Conservation (phyloP, 2,888 invertebrate species). For the Apamea monoglypha region DNA sequence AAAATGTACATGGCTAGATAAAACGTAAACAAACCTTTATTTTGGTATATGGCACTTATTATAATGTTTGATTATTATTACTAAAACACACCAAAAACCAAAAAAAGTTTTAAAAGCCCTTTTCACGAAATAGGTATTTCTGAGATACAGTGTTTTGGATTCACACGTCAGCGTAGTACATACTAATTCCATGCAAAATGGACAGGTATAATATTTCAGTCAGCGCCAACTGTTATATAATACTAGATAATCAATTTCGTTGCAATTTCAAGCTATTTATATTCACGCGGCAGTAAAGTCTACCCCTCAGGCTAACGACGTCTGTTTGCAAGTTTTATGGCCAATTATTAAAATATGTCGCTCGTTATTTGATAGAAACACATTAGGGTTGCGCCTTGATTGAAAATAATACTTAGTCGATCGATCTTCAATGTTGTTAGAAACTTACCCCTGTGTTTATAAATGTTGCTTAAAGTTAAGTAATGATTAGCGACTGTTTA, state of each 20-base stretch:
- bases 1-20: too few relatives aligned
- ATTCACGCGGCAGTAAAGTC: constrained; percentile 64
- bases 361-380: constrained; percentile 69
- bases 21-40: too few relatives aligned
- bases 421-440: not conserved
- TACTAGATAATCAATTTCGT: constrained; percentile 40
- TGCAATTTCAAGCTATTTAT: constrained; percentile 67
- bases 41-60: too few relatives aligned
- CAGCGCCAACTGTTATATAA: constrained; percentile 40
- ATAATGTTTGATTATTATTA: too few relatives aligned
- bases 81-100: too few relatives aligned
- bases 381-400: constrained; percentile 39
- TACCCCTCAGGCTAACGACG: constrained; percentile 72
- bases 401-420: not conserved
- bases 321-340: constrained; percentile 80
- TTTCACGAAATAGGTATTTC: too few relatives aligned
- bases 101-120: too few relatives aligned
- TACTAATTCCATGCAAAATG: not conserved
- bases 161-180: too few relatives aligned
- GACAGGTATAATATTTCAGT: not conserved
- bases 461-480: too few relatives aligned
- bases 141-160: too few relatives aligned
- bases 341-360: constrained; percentile 80
- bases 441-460: too few relatives aligned
- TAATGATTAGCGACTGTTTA: too few relatives aligned